phyloP scores from a whole-genome alignment of 2,113 vertebrate genomes.

The Corvus hawaiiensis region DNA sequence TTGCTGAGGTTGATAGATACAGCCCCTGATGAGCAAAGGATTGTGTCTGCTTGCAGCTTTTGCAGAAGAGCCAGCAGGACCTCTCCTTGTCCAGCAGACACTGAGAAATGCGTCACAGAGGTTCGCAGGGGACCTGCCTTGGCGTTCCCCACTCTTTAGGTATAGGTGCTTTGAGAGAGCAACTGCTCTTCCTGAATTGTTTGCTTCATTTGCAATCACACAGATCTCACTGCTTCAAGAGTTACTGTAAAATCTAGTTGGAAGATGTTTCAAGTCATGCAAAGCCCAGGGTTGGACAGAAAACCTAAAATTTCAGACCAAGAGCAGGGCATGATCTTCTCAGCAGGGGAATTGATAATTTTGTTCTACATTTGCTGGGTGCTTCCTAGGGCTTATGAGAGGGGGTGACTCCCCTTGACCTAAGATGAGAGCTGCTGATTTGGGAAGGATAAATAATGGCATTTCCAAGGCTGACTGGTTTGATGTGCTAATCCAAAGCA shows the following conservation, averaged over 20 bases:
- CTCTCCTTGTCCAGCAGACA: not conserved
- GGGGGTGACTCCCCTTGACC: not conserved
- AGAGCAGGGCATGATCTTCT: not conserved
- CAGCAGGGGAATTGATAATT: not conserved
- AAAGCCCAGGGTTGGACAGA: not conserved
- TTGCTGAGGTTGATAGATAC: slow-evolving; percentile 10
- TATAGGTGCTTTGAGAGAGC: not conserved
- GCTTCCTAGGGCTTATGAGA: not conserved
- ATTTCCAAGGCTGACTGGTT: not conserved
- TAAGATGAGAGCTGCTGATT: not conserved
- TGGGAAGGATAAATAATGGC: not conserved
- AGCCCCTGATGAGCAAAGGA: not conserved
- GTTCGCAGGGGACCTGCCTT: not conserved
- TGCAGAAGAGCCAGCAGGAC: not conserved
- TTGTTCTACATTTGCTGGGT: not conserved
- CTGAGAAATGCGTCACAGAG: not conserved
- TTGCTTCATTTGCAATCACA: not conserved
- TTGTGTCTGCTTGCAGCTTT: not conserved
- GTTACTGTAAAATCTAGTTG: not conserved
- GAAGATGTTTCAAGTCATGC: not conserved
- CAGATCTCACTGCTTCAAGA: not conserved
- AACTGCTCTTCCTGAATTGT: not conserved
- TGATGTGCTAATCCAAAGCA: not conserved
- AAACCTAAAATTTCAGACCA: not conserved
- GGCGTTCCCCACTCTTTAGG: not conserved